Evolutionary conservation across 2,888 invertebrate species (phyloP).

Genomic region (Lissocephala sabroskyi): DNA sequence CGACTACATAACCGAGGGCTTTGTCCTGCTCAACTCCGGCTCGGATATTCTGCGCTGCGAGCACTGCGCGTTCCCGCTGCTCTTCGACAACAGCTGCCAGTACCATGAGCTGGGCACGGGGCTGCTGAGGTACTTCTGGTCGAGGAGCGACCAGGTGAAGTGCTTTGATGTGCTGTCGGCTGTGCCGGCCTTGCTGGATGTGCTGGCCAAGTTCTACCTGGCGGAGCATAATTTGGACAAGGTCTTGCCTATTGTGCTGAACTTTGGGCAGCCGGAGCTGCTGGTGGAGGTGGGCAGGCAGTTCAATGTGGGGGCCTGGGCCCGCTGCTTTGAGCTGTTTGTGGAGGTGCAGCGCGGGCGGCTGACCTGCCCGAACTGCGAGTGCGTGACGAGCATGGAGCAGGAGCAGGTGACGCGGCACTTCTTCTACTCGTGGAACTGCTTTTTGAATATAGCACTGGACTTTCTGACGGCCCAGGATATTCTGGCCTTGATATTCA

Average conservation of each 20-base stretch:
- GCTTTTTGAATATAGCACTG: constrained; percentile 67
- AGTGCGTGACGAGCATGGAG: constrained; percentile 60
- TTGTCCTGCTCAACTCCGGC: constrained; percentile 62
- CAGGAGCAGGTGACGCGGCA: constrained; percentile 66
- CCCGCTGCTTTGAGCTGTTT: constrained; percentile 70
- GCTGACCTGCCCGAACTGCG: constrained; percentile 69
- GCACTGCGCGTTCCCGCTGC: constrained; percentile 69
- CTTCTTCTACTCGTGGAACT: constrained; percentile 72
- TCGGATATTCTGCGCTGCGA: constrained; percentile 65
- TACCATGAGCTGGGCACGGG: constrained; percentile 70
- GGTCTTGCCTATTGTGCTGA: constrained; percentile 68
- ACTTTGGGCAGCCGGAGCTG: constrained; percentile 67
- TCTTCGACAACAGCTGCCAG: constrained; percentile 67
- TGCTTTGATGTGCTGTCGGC: constrained; percentile 69
- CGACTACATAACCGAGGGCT: constrained; percentile 70
- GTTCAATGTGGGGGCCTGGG: constrained; percentile 63
- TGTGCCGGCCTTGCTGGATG: constrained; percentile 69
- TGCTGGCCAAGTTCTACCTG: constrained; percentile 70
- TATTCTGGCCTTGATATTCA: constrained; percentile 67
- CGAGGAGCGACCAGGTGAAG: constrained; percentile 69
- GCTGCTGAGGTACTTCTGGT: constrained; percentile 71
- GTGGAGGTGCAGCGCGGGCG: constrained; percentile 69
- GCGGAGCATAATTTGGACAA: constrained; percentile 70
- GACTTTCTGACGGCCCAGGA: constrained; percentile 66
- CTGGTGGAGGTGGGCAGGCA: constrained; percentile 66